phyloP scores from a whole-genome alignment of 2,113 vertebrate species.

The Centrocercus urophasianus region DNA sequence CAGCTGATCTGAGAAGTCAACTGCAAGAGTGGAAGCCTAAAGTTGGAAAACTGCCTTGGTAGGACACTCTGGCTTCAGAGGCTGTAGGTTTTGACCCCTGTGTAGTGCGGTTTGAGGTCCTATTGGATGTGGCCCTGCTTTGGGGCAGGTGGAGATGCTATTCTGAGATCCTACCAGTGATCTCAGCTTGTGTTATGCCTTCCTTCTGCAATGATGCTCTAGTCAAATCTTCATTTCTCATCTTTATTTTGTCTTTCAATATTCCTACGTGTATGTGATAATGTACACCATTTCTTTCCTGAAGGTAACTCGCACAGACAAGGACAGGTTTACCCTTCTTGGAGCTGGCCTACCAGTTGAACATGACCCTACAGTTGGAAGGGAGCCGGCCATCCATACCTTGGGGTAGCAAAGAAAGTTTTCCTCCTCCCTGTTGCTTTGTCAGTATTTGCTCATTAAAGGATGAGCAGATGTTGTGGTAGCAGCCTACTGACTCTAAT shows the following conservation, averaged over 20 bases:
- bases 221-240: not conserved
- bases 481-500: not conserved
- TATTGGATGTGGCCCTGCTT: not conserved
- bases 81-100: not conserved
- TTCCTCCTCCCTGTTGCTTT: not conserved
- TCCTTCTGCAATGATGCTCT: not conserved
- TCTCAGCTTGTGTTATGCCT: not conserved
- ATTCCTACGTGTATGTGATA: not conserved
- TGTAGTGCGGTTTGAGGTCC: not conserved
- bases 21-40: not conserved
- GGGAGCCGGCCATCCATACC: not conserved
- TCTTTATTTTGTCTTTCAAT: not conserved
- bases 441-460: not conserved
- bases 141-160: not conserved
- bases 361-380: not conserved
- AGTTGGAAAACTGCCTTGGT: not conserved
- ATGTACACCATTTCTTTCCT: not conserved
- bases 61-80: not conserved
- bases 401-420: not conserved
- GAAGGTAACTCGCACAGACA: not conserved
- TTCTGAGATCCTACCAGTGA: not conserved
- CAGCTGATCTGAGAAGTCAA: not conserved
- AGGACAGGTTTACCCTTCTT: not conserved
- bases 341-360: not conserved
- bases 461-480: not conserved